Percentiles rank a stretch among this genome's conserved stretches.
These are phyloP conservation scores for Galbula dea DNA, from an alignment of 2,113 vertebrate species.

Conservation along the genomic window DNA sequence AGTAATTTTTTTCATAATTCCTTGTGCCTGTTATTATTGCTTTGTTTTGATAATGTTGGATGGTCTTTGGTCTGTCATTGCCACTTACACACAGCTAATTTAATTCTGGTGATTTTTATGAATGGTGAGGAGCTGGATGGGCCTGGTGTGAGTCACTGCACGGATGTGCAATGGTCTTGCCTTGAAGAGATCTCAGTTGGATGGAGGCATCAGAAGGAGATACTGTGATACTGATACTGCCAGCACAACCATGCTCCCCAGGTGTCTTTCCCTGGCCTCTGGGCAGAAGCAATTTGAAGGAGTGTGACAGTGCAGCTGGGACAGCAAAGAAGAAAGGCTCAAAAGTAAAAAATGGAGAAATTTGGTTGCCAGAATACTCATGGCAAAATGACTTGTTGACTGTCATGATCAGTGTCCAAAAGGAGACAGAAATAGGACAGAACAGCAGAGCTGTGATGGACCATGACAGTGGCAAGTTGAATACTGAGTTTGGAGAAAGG, in stretches of 20 bases:
- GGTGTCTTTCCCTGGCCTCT: not conserved
- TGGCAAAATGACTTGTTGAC: not conserved
- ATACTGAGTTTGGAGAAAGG: not conserved
- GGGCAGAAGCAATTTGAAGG: not conserved
- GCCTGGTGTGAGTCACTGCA: not conserved
- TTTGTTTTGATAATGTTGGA: not conserved
- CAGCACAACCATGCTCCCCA: not conserved
- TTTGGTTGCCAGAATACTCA: not conserved
- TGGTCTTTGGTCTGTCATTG: not conserved
- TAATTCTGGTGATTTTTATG: not conserved
- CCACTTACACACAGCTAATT: not conserved
- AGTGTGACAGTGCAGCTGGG: not conserved
- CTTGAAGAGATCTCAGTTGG: not conserved
- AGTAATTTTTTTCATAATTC: slow-evolving; percentile 83
- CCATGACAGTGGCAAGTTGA: not conserved
- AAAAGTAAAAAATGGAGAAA: not conserved
- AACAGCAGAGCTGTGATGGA: not conserved
- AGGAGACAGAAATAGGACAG: not conserved
- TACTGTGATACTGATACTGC: not conserved
- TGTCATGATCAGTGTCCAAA: not conserved
- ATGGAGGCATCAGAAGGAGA: not conserved
- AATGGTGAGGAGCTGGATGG: not conserved
- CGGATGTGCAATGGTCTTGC: not conserved
- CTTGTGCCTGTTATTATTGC: slow-evolving; percentile 33
- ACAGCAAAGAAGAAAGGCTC: not conserved